Evolutionary conservation across 2,888 invertebrate genomes (phyloP), one percentile per base, ranked within the genome.

Genomic region (Cantharis rufa): DNA sequence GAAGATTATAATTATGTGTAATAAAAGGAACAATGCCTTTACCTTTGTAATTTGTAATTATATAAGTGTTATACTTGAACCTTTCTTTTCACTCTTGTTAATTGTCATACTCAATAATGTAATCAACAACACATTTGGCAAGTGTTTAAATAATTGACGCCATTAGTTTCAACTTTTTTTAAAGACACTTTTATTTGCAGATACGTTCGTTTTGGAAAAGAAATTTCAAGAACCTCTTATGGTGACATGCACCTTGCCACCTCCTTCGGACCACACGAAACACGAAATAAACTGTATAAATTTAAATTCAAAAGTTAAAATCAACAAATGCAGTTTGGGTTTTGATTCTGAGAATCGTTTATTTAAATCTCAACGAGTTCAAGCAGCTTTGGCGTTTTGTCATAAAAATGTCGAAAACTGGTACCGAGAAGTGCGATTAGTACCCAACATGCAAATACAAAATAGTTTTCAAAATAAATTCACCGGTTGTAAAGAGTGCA

Each of bases 341-440:
- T 91, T 91, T 84, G 92, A 92, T 80, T 91, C 90, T 78, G 92
- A 92, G 82, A 91, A 91, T 82, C 88, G 91, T 76, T 90, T 92
- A 86, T 92, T 92, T 86, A 91, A 92, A 86, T 92, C 92, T 79
- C 90, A 92, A 79, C 89, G 91, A 80, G 90, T 92, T 79, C 92
- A 92, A 84, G 90, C 91, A 86, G 92, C 92, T 83, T 89, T 92
- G 84, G 90, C 91, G 82, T 92, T 91, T 89, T 92, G 92, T 89
- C 91, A 91, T 88, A 89, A 90, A 70, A 91, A 91, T 85, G 91
- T 91, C 86, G 91, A 91, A 88, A 90, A 89, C 87, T 91, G 91
- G 91, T 91, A 91, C 87, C 89, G 91, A 87, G 91, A 91, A 88
- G 91, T 91, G 85, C 81, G 86, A 79, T 74, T 86, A 63, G 85